A percentile compares a stretch with the other conserved stretches of the same genome.
Evolutionary conservation across 1,140 invertebrate species (phyloP).

Genomic region (Bombus confusus): DNA sequence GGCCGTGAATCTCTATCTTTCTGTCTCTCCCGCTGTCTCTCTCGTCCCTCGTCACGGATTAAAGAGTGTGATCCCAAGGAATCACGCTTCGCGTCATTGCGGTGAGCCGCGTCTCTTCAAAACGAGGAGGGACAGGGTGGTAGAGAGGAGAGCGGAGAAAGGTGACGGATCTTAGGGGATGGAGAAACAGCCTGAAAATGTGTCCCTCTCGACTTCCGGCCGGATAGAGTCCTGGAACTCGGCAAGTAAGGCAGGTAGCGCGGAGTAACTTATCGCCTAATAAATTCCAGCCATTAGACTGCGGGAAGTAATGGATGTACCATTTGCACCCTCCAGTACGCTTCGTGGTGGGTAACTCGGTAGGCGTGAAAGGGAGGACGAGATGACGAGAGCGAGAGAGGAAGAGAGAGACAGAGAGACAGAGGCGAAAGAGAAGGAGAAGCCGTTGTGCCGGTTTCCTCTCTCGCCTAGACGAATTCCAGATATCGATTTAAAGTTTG

Average conservation of each 20-base stretch:
- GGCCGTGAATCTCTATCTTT: conserved; percentile 52
- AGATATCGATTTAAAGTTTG: conserved; percentile 69
- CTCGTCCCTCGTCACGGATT: conserved; percentile 12
- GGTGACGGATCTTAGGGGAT: conserved; percentile 17
- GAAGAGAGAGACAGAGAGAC: no score
- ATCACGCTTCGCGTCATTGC: conserved; percentile 57
- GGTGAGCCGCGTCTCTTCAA: conserved; percentile 56
- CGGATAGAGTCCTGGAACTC: conserved; percentile 66
- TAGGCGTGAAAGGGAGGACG: conserved; percentile 10
- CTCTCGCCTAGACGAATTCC: conserved; percentile 46
- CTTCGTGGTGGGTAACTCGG: conserved; percentile 43
- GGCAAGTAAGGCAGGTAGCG: conserved; percentile 64
- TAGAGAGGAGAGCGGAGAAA: not conserved
- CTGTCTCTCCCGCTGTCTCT: not conserved
- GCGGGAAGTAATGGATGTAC: conserved; percentile 75
- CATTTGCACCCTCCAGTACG: conserved; percentile 72
- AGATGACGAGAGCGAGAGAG: not conserved
- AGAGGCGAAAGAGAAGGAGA: conserved; percentile 3
- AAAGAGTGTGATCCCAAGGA: conserved; percentile 53
- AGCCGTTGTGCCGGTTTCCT: not conserved
- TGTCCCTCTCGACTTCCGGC: conserved; percentile 64
- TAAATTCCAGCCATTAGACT: conserved; percentile 78
- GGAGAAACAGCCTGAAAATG: conserved; percentile 58
- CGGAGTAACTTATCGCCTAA: conserved; percentile 76
- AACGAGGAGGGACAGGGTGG: not conserved